Evolutionary conservation across 2,113 vertebrate species (phyloP).

Genomic region (Romanogobio albipinnatus): DNA sequence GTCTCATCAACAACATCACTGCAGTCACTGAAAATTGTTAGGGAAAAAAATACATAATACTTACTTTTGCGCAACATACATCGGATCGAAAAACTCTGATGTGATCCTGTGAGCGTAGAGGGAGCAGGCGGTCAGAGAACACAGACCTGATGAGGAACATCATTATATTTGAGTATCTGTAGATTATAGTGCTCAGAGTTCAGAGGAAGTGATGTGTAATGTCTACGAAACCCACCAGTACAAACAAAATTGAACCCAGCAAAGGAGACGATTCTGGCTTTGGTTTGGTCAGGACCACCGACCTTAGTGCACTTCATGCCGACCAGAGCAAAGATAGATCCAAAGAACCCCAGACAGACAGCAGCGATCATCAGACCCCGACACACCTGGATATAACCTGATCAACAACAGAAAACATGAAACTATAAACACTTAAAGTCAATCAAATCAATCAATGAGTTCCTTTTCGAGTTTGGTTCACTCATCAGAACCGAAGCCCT

Average conservation of each 20-base stretch:
- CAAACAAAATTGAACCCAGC: conserved; percentile 87
- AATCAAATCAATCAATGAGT: too few species aligned
- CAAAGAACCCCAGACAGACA: conserved; percentile 91
- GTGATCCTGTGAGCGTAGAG: conserved; percentile 95
- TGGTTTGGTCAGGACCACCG: conserved; percentile 87
- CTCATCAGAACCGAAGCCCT: too few species aligned
- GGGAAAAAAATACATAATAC: conserved; percentile 56
- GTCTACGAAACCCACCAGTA: conserved; percentile 74
- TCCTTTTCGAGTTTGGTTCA: too few species aligned
- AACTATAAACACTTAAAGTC: background rate
- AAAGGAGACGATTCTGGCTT: conserved; percentile 87
- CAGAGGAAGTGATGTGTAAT: background rate
- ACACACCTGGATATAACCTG: conserved; percentile 96
- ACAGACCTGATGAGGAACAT: conserved; percentile 79
- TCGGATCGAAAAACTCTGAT: conserved; percentile 93
- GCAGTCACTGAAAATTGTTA: background rate
- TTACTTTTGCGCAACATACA: conserved; percentile 92
- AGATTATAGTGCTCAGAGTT: background rate
- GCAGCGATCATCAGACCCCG: conserved; percentile 93
- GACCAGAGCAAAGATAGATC: conserved; percentile 83
- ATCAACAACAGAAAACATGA: background rate
- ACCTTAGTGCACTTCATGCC: conserved; percentile 98
- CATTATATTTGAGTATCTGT: background rate
- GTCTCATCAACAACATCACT: background rate
- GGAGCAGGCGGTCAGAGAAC: conserved; percentile 90